Evolutionary conservation across 1,140 invertebrate genomes (phyloP).

Genomic region (Laodelphax striatellus): DNA sequence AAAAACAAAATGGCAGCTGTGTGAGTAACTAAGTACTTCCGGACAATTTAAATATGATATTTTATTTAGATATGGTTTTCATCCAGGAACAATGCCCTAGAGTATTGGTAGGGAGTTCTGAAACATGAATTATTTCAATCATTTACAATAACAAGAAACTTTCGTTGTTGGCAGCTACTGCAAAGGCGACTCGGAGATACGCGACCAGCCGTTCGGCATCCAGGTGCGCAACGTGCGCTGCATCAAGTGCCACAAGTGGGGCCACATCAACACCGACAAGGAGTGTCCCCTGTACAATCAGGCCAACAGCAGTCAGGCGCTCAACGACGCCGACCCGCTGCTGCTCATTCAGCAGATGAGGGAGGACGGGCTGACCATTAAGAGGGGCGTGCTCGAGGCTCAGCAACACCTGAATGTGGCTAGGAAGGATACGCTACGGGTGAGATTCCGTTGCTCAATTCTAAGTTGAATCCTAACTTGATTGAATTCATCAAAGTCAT

Average conservation of each 20-base stretch:
- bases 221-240: conserved; percentile 94
- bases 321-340: conserved; percentile 47
- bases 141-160: too few species aligned
- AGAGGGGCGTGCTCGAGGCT: conserved; percentile 54
- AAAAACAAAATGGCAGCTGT: too few species aligned
- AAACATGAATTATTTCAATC: too few species aligned
- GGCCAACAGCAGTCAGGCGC: conserved; percentile 52
- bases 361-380: conserved; percentile 82
- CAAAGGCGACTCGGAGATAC: conserved; percentile 89
- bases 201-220: conserved; percentile 98
- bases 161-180: conserved; percentile 57
- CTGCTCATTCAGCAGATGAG: conserved; percentile 80
- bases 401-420: conserved; percentile 42
- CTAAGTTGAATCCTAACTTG: background rate
- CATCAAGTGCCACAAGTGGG: conserved; percentile 99
- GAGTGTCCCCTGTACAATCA: conserved; percentile 90
- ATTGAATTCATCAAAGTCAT: too few species aligned
- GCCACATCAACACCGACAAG: conserved; percentile 95
- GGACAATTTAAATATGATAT: too few species aligned
- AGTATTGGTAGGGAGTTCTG: too few species aligned
- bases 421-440: conserved; percentile 12
- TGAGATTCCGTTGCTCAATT: background rate
- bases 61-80: too few species aligned
- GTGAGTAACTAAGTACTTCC: too few species aligned
- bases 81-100: too few species aligned